Evolutionary conservation across 92 coral and sea anemone species (phyloP).

Genomic region (Isaurus tuberculatus): DNA sequence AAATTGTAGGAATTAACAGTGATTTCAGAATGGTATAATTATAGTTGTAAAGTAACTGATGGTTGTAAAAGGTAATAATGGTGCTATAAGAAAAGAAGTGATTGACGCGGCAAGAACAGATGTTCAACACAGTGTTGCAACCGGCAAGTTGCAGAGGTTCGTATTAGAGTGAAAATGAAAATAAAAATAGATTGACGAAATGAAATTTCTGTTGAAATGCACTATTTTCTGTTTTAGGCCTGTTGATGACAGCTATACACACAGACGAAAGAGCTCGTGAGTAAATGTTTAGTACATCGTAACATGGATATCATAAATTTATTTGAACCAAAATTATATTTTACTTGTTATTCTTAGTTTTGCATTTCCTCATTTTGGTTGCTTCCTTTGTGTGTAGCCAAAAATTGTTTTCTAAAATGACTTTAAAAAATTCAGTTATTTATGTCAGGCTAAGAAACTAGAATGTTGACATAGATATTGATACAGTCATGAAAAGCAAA

Average conservation of each 20-base stretch:
- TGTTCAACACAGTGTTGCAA: too few species aligned
- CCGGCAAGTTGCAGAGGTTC: too few species aligned
- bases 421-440: too few species aligned
- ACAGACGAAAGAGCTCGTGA: conserved; percentile 23
- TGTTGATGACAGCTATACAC: conserved; percentile 9
- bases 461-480: too few species aligned
- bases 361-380: too few species aligned
- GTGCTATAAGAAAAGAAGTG: not conserved
- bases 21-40: not conserved
- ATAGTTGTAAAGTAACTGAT: not conserved
- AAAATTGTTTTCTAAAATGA: too few species aligned
- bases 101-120: not conserved
- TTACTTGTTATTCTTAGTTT: too few species aligned
- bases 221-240: not conserved
- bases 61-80: not conserved
- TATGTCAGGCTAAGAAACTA: too few species aligned
- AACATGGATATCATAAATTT: not conserved
- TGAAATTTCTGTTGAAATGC: not conserved
- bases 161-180: not conserved
- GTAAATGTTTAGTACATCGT: not conserved
- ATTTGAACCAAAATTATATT: not conserved
- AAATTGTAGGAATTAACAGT: too few species aligned
- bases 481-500: too few species aligned
- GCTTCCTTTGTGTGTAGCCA: too few species aligned
- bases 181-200: not conserved